phyloP scores from a whole-genome alignment of 2,888 invertebrate species.

The Ptychoptera albimana region DNA sequence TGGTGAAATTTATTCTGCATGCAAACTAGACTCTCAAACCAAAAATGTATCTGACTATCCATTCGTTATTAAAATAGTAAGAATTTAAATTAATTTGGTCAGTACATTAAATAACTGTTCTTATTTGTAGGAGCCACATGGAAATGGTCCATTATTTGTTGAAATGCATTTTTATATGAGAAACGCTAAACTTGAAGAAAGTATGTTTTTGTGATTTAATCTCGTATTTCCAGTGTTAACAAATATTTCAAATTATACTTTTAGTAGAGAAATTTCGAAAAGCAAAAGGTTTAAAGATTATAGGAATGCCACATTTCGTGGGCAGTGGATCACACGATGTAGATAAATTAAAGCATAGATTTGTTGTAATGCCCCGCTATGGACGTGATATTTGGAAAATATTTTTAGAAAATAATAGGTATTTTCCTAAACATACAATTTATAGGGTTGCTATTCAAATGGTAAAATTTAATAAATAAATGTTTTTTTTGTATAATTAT shows the following conservation, averaged over 20 bases:
- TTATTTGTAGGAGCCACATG: slow-evolving; percentile 61
- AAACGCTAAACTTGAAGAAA: slow-evolving; percentile 52
- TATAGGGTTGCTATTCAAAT: slow-evolving; percentile 72
- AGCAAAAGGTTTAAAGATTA: slow-evolving; percentile 43
- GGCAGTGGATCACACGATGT: slow-evolving; percentile 69
- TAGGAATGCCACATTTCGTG: slow-evolving; percentile 75
- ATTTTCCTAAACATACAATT: slow-evolving; percentile 56
- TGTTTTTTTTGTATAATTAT: neutral
- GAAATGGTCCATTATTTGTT: slow-evolving; percentile 86
- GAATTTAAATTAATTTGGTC: slow-evolving; percentile 20
- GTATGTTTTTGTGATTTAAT: slow-evolving; percentile 32
- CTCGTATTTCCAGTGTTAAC: neutral
- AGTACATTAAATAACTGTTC: slow-evolving; percentile 4
- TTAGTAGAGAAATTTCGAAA: slow-evolving; percentile 57
- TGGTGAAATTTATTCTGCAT: slow-evolving; percentile 82
- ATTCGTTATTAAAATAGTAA: slow-evolving; percentile 66
- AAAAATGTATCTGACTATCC: slow-evolving; percentile 40
- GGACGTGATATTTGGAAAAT: slow-evolving; percentile 72
- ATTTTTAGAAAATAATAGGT: slow-evolving; percentile 46
- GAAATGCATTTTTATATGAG: slow-evolving; percentile 83
- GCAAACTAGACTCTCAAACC: slow-evolving; percentile 37
- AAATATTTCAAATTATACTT: slow-evolving; percentile 13
- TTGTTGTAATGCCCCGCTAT: slow-evolving; percentile 78
- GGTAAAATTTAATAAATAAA: slow-evolving; percentile 29
- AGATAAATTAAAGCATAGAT: slow-evolving; percentile 66